These are phyloP conservation scores for Tachysurus fulvidraco DNA, from an alignment of 2,113 vertebrate species.

Conservation along the genomic window DNA sequence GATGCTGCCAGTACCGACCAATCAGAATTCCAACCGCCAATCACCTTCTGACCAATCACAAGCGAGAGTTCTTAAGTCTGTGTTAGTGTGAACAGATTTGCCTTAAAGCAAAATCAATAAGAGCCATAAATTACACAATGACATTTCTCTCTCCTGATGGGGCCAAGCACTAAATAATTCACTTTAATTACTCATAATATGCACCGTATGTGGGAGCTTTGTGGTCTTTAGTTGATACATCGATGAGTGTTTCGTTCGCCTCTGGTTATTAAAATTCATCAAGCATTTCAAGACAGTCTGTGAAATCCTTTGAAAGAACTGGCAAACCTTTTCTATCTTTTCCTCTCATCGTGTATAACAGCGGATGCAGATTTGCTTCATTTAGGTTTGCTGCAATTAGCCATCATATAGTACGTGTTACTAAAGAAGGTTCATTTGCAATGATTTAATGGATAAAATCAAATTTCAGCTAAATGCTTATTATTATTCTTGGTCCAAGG, in stretches of 20 bases:
- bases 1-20: not conserved
- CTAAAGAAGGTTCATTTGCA: not conserved
- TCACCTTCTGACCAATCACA: not conserved
- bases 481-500: not conserved
- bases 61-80: not conserved
- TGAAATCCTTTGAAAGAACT: conserved; percentile 5
- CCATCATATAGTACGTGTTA: not conserved
- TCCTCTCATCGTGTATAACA: not conserved
- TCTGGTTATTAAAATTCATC: conserved; percentile 21
- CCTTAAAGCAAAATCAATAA: conserved; percentile 24
- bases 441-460: not conserved
- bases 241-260: conserved; percentile 29
- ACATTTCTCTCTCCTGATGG: conserved; percentile 54
- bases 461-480: not conserved
- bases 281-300: not conserved
- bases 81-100: not conserved
- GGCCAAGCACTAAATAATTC: conserved; percentile 68
- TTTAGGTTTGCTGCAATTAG: not conserved
- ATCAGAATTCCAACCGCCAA: no score
- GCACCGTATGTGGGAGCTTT: conserved; percentile 59
- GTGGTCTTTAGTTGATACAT: conserved; percentile 48
- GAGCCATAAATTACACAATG: conserved; percentile 47
- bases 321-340: not conserved
- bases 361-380: not conserved
- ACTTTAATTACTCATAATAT: conserved; percentile 52